Conservation (phyloP, 1,140 invertebrate genomes). For the Pogonomyrmex barbatus region DNA sequence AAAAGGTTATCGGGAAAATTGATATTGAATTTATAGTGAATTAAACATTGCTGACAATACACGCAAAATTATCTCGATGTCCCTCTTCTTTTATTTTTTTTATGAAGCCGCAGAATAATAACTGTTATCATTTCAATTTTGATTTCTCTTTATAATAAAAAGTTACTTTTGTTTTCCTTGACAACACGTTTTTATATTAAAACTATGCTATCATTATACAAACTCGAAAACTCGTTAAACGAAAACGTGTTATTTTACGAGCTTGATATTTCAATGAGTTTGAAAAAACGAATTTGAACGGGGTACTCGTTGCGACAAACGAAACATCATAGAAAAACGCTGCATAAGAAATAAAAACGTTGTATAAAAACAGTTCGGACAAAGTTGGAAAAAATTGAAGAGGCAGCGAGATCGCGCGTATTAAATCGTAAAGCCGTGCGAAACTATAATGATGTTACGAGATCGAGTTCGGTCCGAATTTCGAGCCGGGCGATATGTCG, state of each 20-base stretch:
- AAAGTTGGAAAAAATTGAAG: constrained; percentile 47
- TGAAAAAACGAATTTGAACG: constrained; percentile 15
- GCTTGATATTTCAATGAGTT: constrained; percentile 9
- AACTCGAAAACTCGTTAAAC: constrained; percentile 12
- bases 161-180: constrained; percentile 14
- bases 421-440: constrained; percentile 25
- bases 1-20: constrained; percentile 27
- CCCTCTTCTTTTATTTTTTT: constrained; percentile 11
- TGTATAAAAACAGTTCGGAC: background rate
- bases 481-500: background rate
- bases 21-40: background rate
- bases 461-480: background rate
- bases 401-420: background rate
- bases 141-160: constrained; percentile 4
- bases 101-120: background rate
- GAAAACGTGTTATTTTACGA: constrained; percentile 27
- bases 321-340: constrained; percentile 36
- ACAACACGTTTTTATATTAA: constrained; percentile 34
- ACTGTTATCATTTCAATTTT: constrained; percentile 28
- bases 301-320: background rate
- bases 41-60: background rate
- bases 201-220: constrained; percentile 36
- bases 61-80: constrained; percentile 1
- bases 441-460: background rate
- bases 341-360: constrained; percentile 9